phyloP scores from a whole-genome alignment of 2,113 vertebrate genomes.

The Calonectris borealis region DNA sequence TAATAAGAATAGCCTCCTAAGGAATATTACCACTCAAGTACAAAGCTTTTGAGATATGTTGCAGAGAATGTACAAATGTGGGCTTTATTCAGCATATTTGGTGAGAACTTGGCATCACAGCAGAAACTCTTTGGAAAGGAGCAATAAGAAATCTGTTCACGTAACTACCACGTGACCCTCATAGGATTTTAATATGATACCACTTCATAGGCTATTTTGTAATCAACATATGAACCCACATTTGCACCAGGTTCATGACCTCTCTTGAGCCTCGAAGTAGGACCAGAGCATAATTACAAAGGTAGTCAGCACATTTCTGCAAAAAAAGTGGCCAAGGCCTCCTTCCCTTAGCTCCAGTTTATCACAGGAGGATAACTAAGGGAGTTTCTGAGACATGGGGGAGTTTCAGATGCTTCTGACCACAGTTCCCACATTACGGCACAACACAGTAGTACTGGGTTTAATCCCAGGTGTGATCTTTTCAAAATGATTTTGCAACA shows the following conservation, averaged over 20 bases:
- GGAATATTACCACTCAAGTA: background rate
- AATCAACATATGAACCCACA: background rate
- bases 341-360: background rate
- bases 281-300: background rate
- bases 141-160: background rate
- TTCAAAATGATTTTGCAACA: background rate
- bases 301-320: background rate
- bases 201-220: background rate
- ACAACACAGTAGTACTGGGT: background rate
- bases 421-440: background rate
- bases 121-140: background rate
- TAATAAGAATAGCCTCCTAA: background rate
- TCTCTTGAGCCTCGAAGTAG: background rate
- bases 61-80: background rate
- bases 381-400: fast-evolving
- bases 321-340: background rate
- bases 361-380: background rate
- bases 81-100: background rate
- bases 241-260: background rate
- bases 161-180: background rate
- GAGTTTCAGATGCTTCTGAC: background rate
- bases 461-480: background rate
- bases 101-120: background rate
- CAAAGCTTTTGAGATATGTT: background rate
- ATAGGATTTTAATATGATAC: background rate